A percentile compares a stretch with the other conserved stretches of the same genome.
These are phyloP conservation scores for Chitala chitala DNA, from an alignment of 2,113 vertebrate species.

Conservation along the genomic window DNA sequence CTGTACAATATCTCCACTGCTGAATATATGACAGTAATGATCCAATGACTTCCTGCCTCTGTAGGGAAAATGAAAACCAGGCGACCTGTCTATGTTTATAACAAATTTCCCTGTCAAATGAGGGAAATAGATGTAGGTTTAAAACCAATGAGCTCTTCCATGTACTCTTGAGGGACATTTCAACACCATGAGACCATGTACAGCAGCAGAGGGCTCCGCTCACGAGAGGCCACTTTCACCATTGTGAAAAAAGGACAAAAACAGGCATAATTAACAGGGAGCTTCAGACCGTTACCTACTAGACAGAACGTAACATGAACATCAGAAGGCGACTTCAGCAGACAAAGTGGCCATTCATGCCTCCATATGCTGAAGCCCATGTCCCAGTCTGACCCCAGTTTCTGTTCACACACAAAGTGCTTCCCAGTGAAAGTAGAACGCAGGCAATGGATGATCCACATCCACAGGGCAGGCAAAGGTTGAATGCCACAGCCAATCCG, in stretches of 20 bases:
- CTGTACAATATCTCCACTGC: background rate
- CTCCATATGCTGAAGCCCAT: too few relatives aligned
- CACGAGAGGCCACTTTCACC: too few relatives aligned
- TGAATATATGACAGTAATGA: background rate
- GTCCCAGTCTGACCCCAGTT: background rate
- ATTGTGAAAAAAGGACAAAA: too few relatives aligned
- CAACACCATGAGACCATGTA: too few relatives aligned
- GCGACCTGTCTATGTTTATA: background rate
- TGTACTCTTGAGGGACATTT: too few relatives aligned
- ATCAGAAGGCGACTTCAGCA: too few relatives aligned
- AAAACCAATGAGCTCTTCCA: too few relatives aligned
- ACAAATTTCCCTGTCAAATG: background rate
- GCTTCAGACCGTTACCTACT: too few relatives aligned
- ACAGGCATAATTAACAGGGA: too few relatives aligned
- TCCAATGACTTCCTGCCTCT: background rate
- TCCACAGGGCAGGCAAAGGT: background rate
- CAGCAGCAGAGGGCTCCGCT: too few relatives aligned
- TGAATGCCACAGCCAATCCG: background rate
- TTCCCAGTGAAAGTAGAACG: background rate
- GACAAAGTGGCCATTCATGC: too few relatives aligned
- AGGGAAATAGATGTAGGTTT: background rate
- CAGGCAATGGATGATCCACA: background rate
- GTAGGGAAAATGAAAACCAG: conserved; percentile 1
- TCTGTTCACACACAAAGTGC: background rate
- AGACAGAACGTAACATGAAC: too few relatives aligned